These are phyloP conservation scores for Emydocephalus ijimae DNA, from an alignment of 2,113 vertebrate species.

Conservation along the genomic window DNA sequence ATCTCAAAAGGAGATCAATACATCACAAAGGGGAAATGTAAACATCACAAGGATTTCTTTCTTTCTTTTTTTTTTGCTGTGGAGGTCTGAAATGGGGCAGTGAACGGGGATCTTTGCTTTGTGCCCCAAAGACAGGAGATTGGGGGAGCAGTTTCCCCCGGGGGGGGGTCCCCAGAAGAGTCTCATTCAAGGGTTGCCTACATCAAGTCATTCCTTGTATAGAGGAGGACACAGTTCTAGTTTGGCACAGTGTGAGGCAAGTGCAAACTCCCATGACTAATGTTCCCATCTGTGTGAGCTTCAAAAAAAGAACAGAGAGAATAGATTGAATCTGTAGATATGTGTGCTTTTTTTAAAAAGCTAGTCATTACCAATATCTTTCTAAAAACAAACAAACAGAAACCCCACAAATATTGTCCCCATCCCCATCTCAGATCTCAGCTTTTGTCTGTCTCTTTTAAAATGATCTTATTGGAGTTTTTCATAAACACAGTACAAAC, in stretches of 20 bases:
- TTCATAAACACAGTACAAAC: neutral
- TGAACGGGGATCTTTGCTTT: neutral
- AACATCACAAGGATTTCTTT: neutral
- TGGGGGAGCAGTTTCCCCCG: neutral
- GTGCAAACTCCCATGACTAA: neutral
- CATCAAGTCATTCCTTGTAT: neutral
- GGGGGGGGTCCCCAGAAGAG: neutral
- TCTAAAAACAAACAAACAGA: neutral
- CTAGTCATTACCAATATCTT: neutral
- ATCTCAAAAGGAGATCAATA: neutral
- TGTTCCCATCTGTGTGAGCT: neutral
- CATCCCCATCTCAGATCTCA: neutral
- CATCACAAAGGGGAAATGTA: neutral
- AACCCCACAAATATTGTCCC: neutral
- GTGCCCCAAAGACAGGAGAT: neutral
- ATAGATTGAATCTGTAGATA: neutral
- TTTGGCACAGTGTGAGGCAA: neutral
- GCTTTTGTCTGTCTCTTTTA: neutral
- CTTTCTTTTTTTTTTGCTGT: neutral
- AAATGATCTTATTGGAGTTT: neutral
- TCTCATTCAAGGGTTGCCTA: too few relatives aligned
- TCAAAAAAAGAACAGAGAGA: neutral
- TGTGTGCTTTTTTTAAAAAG: neutral
- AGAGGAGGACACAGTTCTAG: too few relatives aligned
- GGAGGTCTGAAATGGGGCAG: neutral